phyloP scores from a whole-genome alignment of 2,888 invertebrate genomes.

The Phlogophora meticulosa region DNA sequence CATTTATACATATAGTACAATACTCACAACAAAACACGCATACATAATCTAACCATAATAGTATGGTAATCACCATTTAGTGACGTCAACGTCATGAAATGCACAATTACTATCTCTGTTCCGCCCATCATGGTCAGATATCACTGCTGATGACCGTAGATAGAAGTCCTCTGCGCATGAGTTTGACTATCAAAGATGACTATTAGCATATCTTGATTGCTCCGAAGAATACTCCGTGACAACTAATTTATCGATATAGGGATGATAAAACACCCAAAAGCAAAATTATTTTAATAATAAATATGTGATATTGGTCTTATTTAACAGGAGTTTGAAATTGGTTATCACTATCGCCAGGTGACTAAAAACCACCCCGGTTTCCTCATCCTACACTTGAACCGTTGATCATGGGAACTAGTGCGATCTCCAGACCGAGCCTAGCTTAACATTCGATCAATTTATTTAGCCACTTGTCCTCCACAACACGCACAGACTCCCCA shows the following conservation, averaged over 20 bases:
- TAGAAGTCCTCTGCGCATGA: constrained; percentile 75
- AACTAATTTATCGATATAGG: constrained; percentile 73
- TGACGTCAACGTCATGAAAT: constrained; percentile 17
- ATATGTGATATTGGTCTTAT: not conserved
- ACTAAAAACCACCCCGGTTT: too few relatives aligned
- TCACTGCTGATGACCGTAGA: constrained; percentile 70
- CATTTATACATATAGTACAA: too few relatives aligned
- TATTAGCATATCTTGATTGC: constrained; percentile 85
- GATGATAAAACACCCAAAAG: constrained; percentile 54
- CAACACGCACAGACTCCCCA: too few relatives aligned
- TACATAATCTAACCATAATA: not conserved
- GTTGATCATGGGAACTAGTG: too few relatives aligned
- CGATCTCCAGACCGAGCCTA: too few relatives aligned
- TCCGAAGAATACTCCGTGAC: constrained; percentile 69
- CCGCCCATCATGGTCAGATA: constrained; percentile 71
- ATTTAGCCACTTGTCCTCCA: too few relatives aligned
- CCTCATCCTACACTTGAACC: too few relatives aligned
- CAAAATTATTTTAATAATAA: too few relatives aligned
- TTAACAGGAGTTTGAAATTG: not conserved
- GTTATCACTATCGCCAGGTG: too few relatives aligned
- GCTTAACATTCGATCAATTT: too few relatives aligned
- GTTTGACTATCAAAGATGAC: constrained; percentile 82
- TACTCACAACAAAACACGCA: not conserved
- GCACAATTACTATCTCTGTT: constrained; percentile 11
- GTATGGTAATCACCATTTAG: not conserved